Percentiles rank a stretch among this genome's conserved stretches.
These are phyloP conservation scores for Cyprinodon tularosa DNA, from an alignment of 2,113 vertebrate genomes.

Conservation along the genomic window DNA sequence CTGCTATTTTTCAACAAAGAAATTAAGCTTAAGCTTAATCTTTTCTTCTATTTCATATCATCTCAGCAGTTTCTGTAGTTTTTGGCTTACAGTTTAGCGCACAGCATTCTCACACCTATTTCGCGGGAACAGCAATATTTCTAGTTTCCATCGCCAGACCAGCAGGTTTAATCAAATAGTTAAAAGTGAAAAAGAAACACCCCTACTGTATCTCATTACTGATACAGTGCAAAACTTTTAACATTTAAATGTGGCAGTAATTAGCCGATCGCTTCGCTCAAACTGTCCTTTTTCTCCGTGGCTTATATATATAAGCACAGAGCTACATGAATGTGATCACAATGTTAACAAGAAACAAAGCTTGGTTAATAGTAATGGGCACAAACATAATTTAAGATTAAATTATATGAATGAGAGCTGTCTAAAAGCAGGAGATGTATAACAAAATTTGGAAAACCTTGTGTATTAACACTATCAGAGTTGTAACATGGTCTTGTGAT, in stretches of 20 bases:
- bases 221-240: background rate
- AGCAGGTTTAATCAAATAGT: background rate
- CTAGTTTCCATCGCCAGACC: background rate
- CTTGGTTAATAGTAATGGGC: background rate
- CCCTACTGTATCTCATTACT: background rate
- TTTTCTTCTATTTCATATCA: too few species aligned
- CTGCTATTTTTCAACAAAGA: too few species aligned
- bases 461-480: too few species aligned
- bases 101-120: too few species aligned
- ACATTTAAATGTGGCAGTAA: background rate
- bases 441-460: too few species aligned
- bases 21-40: too few species aligned
- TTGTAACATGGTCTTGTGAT: background rate
- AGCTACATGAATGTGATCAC: background rate
- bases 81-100: too few species aligned
- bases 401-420: slow-evolving; percentile 17
- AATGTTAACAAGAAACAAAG: slow-evolving; percentile 2
- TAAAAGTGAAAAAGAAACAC: background rate
- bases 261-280: background rate
- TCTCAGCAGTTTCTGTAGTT: too few species aligned
- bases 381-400: slow-evolving; percentile 15
- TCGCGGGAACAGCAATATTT: too few species aligned
- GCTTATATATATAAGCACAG: slow-evolving; percentile 1
- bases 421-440: background rate
- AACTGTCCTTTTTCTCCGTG: slow-evolving; percentile 9